Conservation (phyloP, 2,888 invertebrate genomes). For the Hirtodrosophila confusa region DNA sequence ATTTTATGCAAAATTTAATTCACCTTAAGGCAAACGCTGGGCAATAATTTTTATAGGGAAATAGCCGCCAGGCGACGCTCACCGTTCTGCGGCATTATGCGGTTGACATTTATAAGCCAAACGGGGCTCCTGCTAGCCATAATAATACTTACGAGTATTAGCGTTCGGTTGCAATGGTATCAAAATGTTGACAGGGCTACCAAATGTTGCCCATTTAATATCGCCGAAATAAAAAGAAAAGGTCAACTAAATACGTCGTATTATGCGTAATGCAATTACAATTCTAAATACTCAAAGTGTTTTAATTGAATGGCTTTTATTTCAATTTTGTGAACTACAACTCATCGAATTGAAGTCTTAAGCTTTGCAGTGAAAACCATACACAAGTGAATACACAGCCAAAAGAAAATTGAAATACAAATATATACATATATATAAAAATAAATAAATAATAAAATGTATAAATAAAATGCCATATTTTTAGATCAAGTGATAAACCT, state of each 20-base stretch:
- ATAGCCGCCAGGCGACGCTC: slow-evolving; percentile 27
- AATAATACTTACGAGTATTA: slow-evolving; percentile 8
- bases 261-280: not conserved
- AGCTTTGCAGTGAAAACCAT: no score
- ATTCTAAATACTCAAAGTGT: no score
- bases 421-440: no score
- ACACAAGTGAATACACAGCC: no score
- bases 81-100: slow-evolving; percentile 4
- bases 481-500: not conserved
- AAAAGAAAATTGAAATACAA: no score
- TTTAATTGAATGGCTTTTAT: no score
- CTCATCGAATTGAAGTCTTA: no score
- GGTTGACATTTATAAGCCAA: slow-evolving; percentile 48
- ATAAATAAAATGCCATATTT: not conserved
- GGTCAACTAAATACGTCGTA: not conserved
- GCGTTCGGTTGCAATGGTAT: slow-evolving; percentile 27
- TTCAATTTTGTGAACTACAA: no score
- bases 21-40: slow-evolving; percentile 49
- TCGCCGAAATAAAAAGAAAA: slow-evolving; percentile 5
- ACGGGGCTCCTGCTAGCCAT: not conserved
- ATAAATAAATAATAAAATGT: no score
- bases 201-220: slow-evolving; percentile 15
- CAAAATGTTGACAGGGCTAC: slow-evolving; percentile 10
- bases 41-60: slow-evolving; percentile 59
- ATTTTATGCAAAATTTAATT: slow-evolving; percentile 74